phyloP scores from a whole-genome alignment of 2,888 invertebrate species.

The Drosophila meridionalis region DNA sequence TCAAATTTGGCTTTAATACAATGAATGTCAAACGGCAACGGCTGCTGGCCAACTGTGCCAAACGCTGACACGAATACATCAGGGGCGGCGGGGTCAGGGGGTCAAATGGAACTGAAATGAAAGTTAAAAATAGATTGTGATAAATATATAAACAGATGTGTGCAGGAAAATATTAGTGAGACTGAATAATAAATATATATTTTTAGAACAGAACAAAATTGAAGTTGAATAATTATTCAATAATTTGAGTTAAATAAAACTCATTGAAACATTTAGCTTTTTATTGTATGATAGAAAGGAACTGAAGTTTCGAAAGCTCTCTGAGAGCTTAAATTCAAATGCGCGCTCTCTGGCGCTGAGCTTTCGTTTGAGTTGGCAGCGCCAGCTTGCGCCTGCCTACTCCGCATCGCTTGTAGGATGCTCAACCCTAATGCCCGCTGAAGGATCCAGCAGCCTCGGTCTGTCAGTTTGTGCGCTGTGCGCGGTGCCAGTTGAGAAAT shows the following conservation, averaged over 20 bases:
- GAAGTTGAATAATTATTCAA: neutral
- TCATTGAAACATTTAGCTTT: neutral
- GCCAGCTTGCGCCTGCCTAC: slow-evolving; percentile 38
- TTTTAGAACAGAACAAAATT: neutral
- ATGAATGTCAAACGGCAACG: slow-evolving; percentile 27
- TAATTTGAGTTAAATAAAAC: neutral
- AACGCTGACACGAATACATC: slow-evolving; percentile 23
- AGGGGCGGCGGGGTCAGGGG: neutral
- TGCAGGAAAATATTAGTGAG: neutral
- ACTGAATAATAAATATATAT: neutral
- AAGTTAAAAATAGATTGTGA: neutral
- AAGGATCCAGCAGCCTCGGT: slow-evolving; percentile 69
- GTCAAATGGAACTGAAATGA: neutral
- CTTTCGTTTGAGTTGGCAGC: slow-evolving; percentile 56
- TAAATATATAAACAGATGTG: neutral
- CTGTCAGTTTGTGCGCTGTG: slow-evolving; percentile 68
- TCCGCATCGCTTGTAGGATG: slow-evolving; percentile 36
- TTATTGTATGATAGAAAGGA: neutral
- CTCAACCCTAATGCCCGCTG: slow-evolving; percentile 55
- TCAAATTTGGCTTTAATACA: neutral
- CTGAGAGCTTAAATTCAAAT: slow-evolving; percentile 27
- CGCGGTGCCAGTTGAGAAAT: slow-evolving; percentile 67
- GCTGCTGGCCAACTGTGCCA: slow-evolving; percentile 39
- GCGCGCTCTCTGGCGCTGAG: slow-evolving; percentile 37
- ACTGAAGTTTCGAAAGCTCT: neutral